phyloP scores from a whole-genome alignment of 2,797 vertebrate genomes.

The Amblyraja radiata region DNA sequence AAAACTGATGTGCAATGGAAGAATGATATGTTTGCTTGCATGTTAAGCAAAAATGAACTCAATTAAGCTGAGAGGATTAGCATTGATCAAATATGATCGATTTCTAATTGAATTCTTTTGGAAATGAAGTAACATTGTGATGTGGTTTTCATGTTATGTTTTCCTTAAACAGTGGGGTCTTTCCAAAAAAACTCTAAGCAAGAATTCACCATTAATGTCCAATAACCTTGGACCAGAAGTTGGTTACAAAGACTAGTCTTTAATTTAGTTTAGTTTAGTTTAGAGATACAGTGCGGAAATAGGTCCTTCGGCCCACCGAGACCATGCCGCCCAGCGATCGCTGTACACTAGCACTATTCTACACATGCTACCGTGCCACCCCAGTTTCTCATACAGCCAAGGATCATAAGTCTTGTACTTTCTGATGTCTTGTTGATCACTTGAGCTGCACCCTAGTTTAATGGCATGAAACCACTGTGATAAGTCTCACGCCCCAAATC shows the following conservation, averaged over 20 bases:
- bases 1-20: too few species aligned
- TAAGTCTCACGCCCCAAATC: background rate
- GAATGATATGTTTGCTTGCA: background rate
- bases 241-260: background rate
- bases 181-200: background rate
- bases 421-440: background rate
- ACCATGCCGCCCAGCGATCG: too few species aligned
- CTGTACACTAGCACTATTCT: too few species aligned
- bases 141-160: background rate
- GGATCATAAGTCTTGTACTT: background rate
- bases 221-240: background rate
- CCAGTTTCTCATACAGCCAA: too few species aligned
- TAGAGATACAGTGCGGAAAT: too few species aligned
- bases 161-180: background rate
- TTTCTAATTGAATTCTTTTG: background rate
- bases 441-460: too few species aligned
- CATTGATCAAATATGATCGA: background rate
- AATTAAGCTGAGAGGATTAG: background rate
- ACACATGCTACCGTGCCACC: too few species aligned
- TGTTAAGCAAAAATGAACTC: background rate
- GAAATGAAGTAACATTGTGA: background rate
- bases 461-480: too few species aligned
- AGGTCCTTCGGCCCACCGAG: too few species aligned
- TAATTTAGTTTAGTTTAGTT: background rate
- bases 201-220: background rate